These are phyloP conservation scores for Proisotoma minuta DNA, from an alignment of 2,888 invertebrate genomes.

Conservation along the genomic window DNA sequence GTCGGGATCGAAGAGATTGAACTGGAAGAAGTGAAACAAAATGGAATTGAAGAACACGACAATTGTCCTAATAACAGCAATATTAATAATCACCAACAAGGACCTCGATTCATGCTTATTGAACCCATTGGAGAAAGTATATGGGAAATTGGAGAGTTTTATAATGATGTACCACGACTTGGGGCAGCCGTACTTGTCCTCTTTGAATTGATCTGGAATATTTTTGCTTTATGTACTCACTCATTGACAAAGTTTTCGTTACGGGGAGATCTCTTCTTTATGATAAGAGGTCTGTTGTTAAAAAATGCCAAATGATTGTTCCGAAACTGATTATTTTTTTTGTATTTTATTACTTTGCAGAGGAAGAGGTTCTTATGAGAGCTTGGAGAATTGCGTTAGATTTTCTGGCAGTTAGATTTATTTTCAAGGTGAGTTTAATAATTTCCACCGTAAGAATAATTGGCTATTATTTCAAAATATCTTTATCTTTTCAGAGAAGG, in stretches of 20 bases:
- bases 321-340: too few relatives aligned
- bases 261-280: slow-evolving; percentile 30
- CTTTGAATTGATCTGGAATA: slow-evolving; percentile 34
- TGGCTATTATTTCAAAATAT: neutral
- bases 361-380: slow-evolving; percentile 33
- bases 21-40: neutral
- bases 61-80: neutral
- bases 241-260: slow-evolving; percentile 27
- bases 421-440: slow-evolving; percentile 21
- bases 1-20: neutral
- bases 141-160: slow-evolving; percentile 20
- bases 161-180: slow-evolving; percentile 25
- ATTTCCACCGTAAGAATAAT: neutral
- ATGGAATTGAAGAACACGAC: neutral
- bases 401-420: slow-evolving; percentile 21
- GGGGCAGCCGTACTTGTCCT: slow-evolving; percentile 24
- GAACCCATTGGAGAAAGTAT: slow-evolving; percentile 29
- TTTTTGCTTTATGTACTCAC: slow-evolving; percentile 26
- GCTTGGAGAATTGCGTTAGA: slow-evolving; percentile 30
- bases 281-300: slow-evolving; percentile 5
- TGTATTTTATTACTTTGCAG: slow-evolving; percentile 8
- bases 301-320: neutral
- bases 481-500: slow-evolving; percentile 20
- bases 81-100: too few relatives aligned
- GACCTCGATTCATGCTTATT: slow-evolving; percentile 20